Evolutionary conservation across 2,888 invertebrate species (phyloP).

Genomic region (Drosophila algonquin): DNA sequence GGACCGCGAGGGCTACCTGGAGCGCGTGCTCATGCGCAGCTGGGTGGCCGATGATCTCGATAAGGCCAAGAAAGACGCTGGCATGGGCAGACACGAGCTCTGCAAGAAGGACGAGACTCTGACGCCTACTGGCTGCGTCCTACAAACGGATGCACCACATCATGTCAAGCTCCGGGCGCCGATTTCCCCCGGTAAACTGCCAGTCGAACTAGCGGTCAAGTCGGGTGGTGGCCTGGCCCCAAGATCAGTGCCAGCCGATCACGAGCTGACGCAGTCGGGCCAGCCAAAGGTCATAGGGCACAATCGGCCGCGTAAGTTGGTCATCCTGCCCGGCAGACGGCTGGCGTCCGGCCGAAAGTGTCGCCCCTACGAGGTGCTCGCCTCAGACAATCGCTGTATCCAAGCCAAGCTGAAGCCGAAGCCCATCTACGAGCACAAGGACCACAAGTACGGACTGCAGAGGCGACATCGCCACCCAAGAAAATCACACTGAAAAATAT

Average conservation of each 20-base stretch:
- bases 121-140: conserved; percentile 31
- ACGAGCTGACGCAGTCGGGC: too few relatives aligned
- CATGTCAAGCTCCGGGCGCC: neutral
- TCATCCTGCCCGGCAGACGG: conserved; percentile 48
- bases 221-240: neutral
- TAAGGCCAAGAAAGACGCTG: neutral
- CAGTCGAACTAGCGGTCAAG: conserved; percentile 12
- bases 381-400: conserved; percentile 45
- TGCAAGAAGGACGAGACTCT: conserved; percentile 28
- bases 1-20: conserved; percentile 17
- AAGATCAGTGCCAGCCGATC: too few relatives aligned
- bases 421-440: conserved; percentile 11
- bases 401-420: conserved; percentile 4
- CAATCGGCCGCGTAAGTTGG: conserved; percentile 24
- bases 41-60: conserved; percentile 40
- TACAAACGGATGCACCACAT: neutral
- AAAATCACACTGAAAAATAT: neutral
- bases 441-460: conserved; percentile 42
- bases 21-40: neutral
- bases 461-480: conserved; percentile 12
- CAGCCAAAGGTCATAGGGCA: conserved; percentile 13
- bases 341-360: conserved; percentile 23
- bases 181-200: conserved; percentile 19
- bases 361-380: conserved; percentile 49
- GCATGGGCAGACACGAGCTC: neutral